Base-by-base conservation (phyloP, 2,888 invertebrate genomes). In the Melanchra persicariae region DNA sequence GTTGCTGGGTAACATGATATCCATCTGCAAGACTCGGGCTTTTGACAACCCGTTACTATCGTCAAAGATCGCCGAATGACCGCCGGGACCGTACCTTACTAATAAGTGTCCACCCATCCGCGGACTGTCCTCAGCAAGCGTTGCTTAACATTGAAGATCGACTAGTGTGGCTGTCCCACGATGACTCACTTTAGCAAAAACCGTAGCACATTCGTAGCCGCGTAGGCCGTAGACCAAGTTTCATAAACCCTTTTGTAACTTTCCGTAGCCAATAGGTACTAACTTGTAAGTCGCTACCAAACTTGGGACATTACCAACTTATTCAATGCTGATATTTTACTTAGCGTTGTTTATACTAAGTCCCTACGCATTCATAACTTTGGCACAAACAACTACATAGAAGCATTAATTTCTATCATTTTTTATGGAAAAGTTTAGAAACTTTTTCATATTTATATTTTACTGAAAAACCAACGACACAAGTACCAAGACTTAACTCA, bases 201-300 rank as follows among this genome's bases (percentile, higher is more conserved):
- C 12, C 51, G 72, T 58, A 79, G 58, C 74, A 62, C 1, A 22
- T 62, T 79, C 74, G 63, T 63, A 79, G 73, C 62, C 22, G 51
- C 79, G 79, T 79, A 62, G 79, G 40, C 73, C 57, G 51, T 57
- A 74, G 45, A 17, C 30, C 3, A 45, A 57, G 8, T 47, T 73
- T 43, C 58, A 45, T 52, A 71, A 63, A 43, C 22, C 59, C 58
- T 74, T 62, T 64, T 37, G 8, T 51, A 60, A 61, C 45, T 57
- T 64, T 51, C 49, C n/a, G 58, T 26, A 40, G 30, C 62, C 51
- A 51, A 57, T 58, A 61, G 19, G 17, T 45, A 45, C 34, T 55
- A 37, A 57, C n/a, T 55, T 37, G 22, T 24, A 61, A 62, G 45
- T 43, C 61, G 45, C 15, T 43, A 24, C 26, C 17, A 47, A 79